Percentiles rank a stretch among this genome's conserved stretches.
Evolutionary conservation across 2,113 vertebrate species (phyloP).

Genomic region (Lampris megalopsis): DNA sequence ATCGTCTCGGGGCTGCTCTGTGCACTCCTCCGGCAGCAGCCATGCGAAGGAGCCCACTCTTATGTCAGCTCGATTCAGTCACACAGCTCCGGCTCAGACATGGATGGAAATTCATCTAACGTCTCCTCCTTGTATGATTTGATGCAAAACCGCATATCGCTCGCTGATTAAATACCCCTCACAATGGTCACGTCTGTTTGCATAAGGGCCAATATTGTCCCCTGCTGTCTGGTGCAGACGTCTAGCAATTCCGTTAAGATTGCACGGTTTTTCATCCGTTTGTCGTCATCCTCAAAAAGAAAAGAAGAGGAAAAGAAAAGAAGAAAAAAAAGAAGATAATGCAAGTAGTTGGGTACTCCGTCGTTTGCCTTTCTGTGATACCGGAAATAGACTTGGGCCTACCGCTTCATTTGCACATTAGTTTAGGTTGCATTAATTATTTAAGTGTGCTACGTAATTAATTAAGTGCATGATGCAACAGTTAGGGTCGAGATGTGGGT

Average conservation of each 20-base stretch:
- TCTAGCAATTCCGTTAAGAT: constrained; percentile 69
- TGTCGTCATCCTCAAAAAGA: constrained; percentile 58
- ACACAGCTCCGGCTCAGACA: constrained; percentile 76
- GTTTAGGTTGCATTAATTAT: constrained; percentile 62
- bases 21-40: constrained; percentile 12
- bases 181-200: constrained; percentile 73
- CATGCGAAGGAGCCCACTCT: constrained; percentile 40
- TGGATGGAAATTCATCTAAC: constrained; percentile 73
- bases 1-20: constrained; percentile 2
- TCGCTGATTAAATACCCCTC: constrained; percentile 69
- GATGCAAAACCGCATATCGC: constrained; percentile 65
- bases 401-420: constrained; percentile 66
- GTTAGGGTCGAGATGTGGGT: constrained; percentile 57
- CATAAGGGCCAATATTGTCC: constrained; percentile 63
- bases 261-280: constrained; percentile 66
- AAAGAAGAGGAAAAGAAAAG: not conserved
- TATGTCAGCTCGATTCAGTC: constrained; percentile 78
- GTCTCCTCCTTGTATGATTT: constrained; percentile 67
- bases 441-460: constrained; percentile 29
- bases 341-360: constrained; percentile 48
- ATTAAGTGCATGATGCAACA: constrained; percentile 70
- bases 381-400: too few species aligned
- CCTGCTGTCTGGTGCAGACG: constrained; percentile 58
- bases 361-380: constrained; percentile 17
- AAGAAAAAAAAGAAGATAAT: too few species aligned